Evolutionary conservation across 2,888 invertebrate species (phyloP).

Genomic region (Rhabditoides inermis): DNA sequence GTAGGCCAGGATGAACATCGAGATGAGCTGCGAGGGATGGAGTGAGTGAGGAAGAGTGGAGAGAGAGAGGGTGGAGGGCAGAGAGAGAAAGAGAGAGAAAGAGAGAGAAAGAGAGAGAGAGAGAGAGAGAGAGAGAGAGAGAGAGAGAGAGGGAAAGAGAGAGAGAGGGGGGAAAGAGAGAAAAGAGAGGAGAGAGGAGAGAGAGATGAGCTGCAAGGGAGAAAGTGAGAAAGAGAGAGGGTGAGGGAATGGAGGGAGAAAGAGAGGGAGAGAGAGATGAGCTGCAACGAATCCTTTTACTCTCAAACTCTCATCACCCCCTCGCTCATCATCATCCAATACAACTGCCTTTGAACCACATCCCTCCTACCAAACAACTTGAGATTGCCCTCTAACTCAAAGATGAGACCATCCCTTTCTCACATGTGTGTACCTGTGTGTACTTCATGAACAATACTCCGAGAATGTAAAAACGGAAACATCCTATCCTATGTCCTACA

Average conservation of each 20-base stretch:
- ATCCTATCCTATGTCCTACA: no score
- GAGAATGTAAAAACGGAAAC: no score
- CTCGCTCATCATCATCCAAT: neutral
- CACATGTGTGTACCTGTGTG: no score
- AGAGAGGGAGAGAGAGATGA: slow-evolving; percentile 4
- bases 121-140: slow-evolving; percentile 3
- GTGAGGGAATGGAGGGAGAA: neutral
- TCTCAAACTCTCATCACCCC: neutral
- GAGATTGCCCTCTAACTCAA: no score
- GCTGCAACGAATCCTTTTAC: neutral
- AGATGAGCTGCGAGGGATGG: slow-evolving; percentile 65
- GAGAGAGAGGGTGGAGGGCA: slow-evolving; percentile 6
- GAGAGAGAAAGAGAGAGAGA: slow-evolving; percentile 8
- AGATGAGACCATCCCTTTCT: no score
- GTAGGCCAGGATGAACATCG: slow-evolving; percentile 82
- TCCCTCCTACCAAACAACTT: slow-evolving; percentile 3
- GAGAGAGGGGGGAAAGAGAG: slow-evolving; percentile 6
- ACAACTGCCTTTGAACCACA: slow-evolving; percentile 5
- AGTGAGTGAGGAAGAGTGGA: slow-evolving; percentile 13
- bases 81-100: slow-evolving; percentile 12
- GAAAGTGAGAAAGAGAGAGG: neutral
- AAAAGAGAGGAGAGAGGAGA: slow-evolving; percentile 6
- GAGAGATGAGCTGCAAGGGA: neutral
- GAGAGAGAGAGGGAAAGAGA: slow-evolving; percentile 4
- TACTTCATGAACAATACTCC: no score